Evolutionary conservation across 2,797 vertebrate species (phyloP), one percentile per base, ranked within the genome.

Genomic region (Iguana delicatissima): DNA sequence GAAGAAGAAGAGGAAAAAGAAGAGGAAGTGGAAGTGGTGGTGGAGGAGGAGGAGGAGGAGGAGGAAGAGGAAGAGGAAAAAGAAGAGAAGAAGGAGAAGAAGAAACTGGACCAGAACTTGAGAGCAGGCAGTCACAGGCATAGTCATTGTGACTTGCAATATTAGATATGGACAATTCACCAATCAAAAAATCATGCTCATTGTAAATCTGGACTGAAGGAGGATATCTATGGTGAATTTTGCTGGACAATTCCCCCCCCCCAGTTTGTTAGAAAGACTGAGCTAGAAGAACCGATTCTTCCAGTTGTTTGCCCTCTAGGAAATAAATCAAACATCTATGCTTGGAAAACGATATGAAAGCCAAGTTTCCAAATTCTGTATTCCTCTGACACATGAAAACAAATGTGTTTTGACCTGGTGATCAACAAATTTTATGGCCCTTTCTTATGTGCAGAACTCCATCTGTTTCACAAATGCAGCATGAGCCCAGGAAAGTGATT

Each of bases 371-470:
- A 35, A 81, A 89, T 82, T 90, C 35, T 79, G 32, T 84, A 86
- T 95, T 95, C 64, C 57, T 93, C 67, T 94, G 86, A 86, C 35
- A 93, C 52, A 0, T 1, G 57, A 84, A 89, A 96, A 93, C 80
- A 82, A 93, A 93, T 90, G 50, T 87, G 82, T 90, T 96, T 95
- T 95, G 59, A 94, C 91, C 91, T 77, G 84, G 86, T 6, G 92
- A 95, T 88, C 84, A 94, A 92, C 35, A 94, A 91, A 82, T 93
- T 96, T 93, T 95, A 94, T 94, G 95, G 93, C 67, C n/a, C 91
- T 22, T 82, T 93, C 80, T 92, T 76, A 92, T 77, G 80, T 46
- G 90, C 92, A 88, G 94, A 94, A 95, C 93, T 87, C 82, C 89
- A 90, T 93, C 94, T 92, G n/a, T 93, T 95, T 94, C 88, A 88